These are phyloP conservation scores for Sinopyrophorus schimmeli DNA, from an alignment of 2,888 invertebrate species.

Conservation along the genomic window DNA sequence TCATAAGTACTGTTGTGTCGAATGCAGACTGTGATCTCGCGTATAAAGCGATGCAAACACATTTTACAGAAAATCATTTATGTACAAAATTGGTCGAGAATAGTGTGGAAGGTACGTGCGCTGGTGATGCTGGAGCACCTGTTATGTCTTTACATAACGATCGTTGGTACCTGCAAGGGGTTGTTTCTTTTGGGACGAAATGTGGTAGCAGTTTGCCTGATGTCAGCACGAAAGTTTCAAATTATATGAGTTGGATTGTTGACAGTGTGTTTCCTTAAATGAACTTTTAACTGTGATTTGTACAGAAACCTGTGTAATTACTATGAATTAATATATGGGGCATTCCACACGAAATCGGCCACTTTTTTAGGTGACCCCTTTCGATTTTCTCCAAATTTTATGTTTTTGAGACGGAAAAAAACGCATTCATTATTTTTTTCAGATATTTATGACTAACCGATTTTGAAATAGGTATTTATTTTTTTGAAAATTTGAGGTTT, in stretches of 20 bases:
- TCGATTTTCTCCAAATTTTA: too few species aligned
- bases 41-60: neutral
- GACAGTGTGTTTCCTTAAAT: neutral
- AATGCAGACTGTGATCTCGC: neutral
- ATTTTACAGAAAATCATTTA: neutral
- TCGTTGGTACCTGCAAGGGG: neutral
- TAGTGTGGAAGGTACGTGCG: neutral
- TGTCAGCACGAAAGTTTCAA: neutral
- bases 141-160: neutral
- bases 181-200: neutral
- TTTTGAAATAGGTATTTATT: too few species aligned
- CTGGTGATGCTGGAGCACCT: constrained; percentile 2
- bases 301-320: too few species aligned
- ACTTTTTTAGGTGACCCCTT: too few species aligned
- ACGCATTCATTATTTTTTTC: too few species aligned
- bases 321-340: too few species aligned
- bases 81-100: neutral
- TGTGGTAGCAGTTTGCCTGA: neutral
- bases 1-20: neutral
- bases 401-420: too few species aligned
- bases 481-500: too few species aligned
- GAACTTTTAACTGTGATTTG: too few species aligned
- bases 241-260: neutral
- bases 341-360: too few species aligned
- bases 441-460: too few species aligned